Evolutionary conservation across 2,113 vertebrate species (phyloP), one percentile per base, ranked within the genome.

Genomic region (Leuciscus idus): DNA sequence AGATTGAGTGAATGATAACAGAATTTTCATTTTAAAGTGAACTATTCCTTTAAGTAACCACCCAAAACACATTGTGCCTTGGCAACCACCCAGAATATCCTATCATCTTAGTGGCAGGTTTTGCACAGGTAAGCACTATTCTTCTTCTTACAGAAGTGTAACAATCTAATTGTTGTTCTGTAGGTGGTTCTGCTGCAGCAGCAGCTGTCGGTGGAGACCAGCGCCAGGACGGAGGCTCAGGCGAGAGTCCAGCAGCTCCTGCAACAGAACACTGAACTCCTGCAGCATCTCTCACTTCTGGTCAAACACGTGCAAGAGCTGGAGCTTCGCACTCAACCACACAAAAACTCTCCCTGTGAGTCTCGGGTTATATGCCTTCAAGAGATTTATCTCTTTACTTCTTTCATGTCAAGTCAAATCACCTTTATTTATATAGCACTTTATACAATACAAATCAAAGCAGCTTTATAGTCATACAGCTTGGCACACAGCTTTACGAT

Each of bases 251-350:
- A 99, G 93, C 96, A 97, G 92, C 96, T 99, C 62, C 94, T 99
- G 91, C 96, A 97, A 83, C 98, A 99, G 95, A 99, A 99, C 93
- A 97, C 97, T 15, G 97, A 99, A 92, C 93, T 99, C 89, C 96
- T 99, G 77, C 97, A 98, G 80, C 98, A 99, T 91, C 96, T 99
- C 90, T 98, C 98, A 0, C 95, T 99, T 89, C 94, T 99, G 90
- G 98, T 99, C 87, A 97, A 96, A 90, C 98, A 99, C 91, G 96
- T 99, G 90, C 98, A 99, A 92, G 98, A 99, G 87, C 93, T 99
- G 91, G 98, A 99, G 93, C 94, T 97, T 88, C 97, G 97, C 92
- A 91, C 80, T 33, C 62, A 70, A 36, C 7, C 97, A 70, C 92
- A 95, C 0, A 96, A 95, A 75, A 93, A 96, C 87, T 95, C 87